Conservation (phyloP, 2,113 vertebrate genomes). For the Hippolais icterina region DNA sequence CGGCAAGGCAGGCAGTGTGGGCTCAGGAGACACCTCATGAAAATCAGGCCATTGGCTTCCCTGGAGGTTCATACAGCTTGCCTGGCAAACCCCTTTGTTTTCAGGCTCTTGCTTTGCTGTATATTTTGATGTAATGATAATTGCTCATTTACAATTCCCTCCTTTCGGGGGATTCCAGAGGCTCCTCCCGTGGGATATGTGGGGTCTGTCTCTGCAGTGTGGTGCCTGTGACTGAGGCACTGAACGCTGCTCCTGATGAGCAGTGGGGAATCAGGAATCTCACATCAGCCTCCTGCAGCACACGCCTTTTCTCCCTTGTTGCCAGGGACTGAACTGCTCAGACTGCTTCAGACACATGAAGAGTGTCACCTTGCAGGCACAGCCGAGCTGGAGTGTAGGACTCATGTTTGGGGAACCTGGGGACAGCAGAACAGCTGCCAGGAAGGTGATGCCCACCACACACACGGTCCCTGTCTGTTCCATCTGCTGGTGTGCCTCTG, state of each 20-base stretch:
- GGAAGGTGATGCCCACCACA: neutral
- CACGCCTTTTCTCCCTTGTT: rapidly evolving
- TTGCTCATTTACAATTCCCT: neutral
- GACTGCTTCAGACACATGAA: neutral
- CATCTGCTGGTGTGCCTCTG: neutral
- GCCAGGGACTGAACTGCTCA: neutral
- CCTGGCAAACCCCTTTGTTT: neutral
- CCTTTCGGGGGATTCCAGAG: neutral
- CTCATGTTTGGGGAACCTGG: neutral
- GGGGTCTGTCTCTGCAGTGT: neutral
- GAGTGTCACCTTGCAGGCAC: neutral
- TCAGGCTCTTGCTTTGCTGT: neutral
- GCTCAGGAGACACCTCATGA: neutral
- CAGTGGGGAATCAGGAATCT: neutral
- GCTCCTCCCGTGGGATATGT: rapidly evolving
- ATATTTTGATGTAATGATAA: neutral
- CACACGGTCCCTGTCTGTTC: neutral
- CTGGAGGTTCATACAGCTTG: neutral
- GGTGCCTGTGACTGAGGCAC: neutral
- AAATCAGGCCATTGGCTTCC: neutral
- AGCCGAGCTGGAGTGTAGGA: neutral
- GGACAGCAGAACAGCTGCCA: neutral
- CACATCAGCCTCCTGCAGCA: neutral
- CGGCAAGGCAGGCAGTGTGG: neutral
- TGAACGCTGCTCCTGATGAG: neutral